These are phyloP conservation scores for Homarus gammarus DNA, from an alignment of 2,888 invertebrate genomes.

Conservation along the genomic window DNA sequence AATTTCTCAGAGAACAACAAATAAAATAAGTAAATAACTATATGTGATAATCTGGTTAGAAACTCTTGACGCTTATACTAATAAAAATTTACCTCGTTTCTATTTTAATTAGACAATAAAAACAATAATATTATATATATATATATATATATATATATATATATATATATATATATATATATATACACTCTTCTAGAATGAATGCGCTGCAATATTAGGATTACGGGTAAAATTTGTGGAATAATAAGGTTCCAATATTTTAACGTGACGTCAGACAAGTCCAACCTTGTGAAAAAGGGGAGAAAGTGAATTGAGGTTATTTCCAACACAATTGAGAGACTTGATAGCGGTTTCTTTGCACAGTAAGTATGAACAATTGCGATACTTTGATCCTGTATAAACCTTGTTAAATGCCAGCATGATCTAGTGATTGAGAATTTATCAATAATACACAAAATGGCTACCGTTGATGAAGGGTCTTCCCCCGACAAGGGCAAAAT, in stretches of 20 bases:
- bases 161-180: constrained; percentile 24
- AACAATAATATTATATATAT: too few species aligned
- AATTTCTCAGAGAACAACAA: too few species aligned
- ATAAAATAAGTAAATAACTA: too few species aligned
- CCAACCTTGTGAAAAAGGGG: constrained; percentile 63
- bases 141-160: constrained; percentile 16
- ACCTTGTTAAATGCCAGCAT: background rate
- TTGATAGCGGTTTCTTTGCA: background rate
- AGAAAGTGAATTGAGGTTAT: constrained; percentile 57
- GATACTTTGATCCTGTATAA: background rate
- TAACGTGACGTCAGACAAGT: constrained; percentile 65
- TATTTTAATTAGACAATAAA: too few species aligned
- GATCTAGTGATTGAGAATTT: background rate
- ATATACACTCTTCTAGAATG: background rate
- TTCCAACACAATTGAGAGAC: constrained; percentile 9
- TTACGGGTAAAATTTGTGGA: background rate
- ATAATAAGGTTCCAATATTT: constrained; percentile 5
- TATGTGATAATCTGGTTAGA: too few species aligned
- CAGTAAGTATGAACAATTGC: constrained; percentile 9
- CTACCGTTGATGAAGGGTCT: constrained; percentile 49
- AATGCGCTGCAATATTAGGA: background rate
- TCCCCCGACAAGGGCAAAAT: constrained; percentile 66
- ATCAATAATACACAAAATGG: constrained; percentile 53
- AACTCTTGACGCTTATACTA: too few species aligned
- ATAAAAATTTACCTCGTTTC: too few species aligned